Base-by-base conservation (phyloP, 2,888 invertebrate genomes). In the Dicyrtoma fusca region DNA sequence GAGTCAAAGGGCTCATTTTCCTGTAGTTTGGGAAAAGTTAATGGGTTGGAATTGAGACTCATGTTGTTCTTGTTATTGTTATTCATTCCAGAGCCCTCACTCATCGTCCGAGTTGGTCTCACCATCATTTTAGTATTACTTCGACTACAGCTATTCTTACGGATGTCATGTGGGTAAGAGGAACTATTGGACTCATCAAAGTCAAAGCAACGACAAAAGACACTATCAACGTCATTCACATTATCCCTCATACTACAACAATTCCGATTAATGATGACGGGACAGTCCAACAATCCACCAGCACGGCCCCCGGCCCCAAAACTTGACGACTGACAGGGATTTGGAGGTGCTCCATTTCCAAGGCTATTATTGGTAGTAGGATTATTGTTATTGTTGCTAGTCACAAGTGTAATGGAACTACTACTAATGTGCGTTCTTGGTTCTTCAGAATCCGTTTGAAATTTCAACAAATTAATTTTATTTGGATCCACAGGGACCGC, bases 401-500 rank as follows among this genome's bases (percentile, higher is more conserved):
- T 49, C 26, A 65, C 65, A 65, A 65, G 65, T 21, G 53, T 66
- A 42, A 66, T 66, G 34, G 66, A 66, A 49, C 53, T 66, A 55
- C 51, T 53, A 21, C 66, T 66, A 66, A 66, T 53, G 21, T 66
- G 55, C 21, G 45, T 49, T 25, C 14, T 25, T n/a, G 53, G 34
- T 5, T 34, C 14, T 17, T 25, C 55, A 10, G 4, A 25, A 26
- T n/a, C 8, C 10, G 17, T 4, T 21, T 2, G 1, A 53, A 21
- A 10, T 2, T n/a, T 17, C 1, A 19, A 17, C 21, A 19, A 17
- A 17, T 17, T 4, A 19, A 53, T n/a, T 13, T 57, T 57, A 23
- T 23, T 57, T 3, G 57, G 57, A 26, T 57, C 57, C 17, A 68
- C 68, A 17, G 55, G 55, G 11, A 57, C 19, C 10, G 69, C 69